Conservation (phyloP, 2,888 invertebrate genomes). For the Hirtodrosophila duncani region DNA sequence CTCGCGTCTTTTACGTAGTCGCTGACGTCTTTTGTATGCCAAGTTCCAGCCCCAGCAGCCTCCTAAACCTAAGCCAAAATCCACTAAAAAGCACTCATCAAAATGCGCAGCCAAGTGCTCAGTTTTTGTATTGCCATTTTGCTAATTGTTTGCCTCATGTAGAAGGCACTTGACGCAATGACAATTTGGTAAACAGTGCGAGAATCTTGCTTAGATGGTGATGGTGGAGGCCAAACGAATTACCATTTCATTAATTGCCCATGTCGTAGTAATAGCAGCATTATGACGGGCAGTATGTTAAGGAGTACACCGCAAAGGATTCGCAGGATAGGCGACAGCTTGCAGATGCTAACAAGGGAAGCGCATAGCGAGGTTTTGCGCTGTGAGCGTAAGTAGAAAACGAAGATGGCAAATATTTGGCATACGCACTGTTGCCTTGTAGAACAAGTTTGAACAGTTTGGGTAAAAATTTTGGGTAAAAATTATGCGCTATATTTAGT, state of each 20-base stretch:
- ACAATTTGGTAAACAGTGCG: no score
- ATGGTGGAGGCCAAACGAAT: no score
- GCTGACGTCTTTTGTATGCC: slow-evolving; percentile 1
- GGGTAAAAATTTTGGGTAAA: no score
- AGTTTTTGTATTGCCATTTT: slow-evolving; percentile 71
- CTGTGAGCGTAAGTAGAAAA: slow-evolving; percentile 67
- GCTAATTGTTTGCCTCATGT: slow-evolving; percentile 65
- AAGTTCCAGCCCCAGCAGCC: slow-evolving; percentile 2
- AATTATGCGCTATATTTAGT: no score
- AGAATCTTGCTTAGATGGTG: slow-evolving; percentile 23
- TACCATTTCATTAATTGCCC: no score
- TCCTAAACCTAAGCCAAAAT: neutral
- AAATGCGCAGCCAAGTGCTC: slow-evolving; percentile 71
- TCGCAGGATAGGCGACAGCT: slow-evolving; percentile 58
- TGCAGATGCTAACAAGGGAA: slow-evolving; percentile 69
- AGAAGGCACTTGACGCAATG: slow-evolving; percentile 25
- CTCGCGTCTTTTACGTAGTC: slow-evolving; percentile 2
- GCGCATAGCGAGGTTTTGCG: slow-evolving; percentile 56
- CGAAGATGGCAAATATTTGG: slow-evolving; percentile 2
- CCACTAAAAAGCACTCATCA: slow-evolving; percentile 3
- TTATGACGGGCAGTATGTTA: slow-evolving; percentile 15
- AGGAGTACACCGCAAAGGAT: slow-evolving; percentile 51
- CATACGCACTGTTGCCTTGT: slow-evolving; percentile 24
- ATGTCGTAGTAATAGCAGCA: no score
- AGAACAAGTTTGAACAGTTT: no score